These are phyloP conservation scores for Talpa occidentalis DNA, from an alignment of 2,113 vertebrate species.

Conservation along the genomic window DNA sequence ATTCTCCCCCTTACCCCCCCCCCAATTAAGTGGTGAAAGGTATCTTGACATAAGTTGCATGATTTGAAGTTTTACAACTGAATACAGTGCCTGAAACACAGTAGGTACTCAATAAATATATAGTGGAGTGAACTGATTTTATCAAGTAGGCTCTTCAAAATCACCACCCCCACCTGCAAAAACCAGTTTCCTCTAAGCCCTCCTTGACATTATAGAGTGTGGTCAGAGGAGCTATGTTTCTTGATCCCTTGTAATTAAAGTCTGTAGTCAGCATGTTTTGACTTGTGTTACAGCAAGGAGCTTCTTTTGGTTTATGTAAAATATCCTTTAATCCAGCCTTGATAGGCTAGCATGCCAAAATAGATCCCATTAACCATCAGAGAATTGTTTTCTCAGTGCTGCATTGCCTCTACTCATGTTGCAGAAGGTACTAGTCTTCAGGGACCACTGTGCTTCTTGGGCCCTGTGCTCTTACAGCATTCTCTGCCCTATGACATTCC, in stretches of 20 bases:
- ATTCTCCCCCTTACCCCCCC: neutral
- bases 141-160: neutral
- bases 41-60: neutral
- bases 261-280: slow-evolving; percentile 40
- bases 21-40: neutral
- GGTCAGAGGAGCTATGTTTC: neutral
- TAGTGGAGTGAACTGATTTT: neutral
- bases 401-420: neutral
- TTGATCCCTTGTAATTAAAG: slow-evolving; percentile 53
- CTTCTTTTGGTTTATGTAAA: slow-evolving; percentile 49
- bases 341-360: slow-evolving; percentile 1
- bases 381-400: slow-evolving; percentile 39
- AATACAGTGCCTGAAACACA: neutral
- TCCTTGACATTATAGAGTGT: neutral
- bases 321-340: neutral
- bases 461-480: neutral
- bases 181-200: neutral
- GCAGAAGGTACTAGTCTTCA: neutral
- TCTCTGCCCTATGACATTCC: neutral
- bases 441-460: neutral
- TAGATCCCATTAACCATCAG: neutral
- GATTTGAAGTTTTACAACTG: neutral
- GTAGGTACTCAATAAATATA: neutral
- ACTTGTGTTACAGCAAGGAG: slow-evolving; percentile 14
- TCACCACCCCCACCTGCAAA: neutral